Conservation (phyloP, 2,113 vertebrate species). For the Scalopus aquaticus region DNA sequence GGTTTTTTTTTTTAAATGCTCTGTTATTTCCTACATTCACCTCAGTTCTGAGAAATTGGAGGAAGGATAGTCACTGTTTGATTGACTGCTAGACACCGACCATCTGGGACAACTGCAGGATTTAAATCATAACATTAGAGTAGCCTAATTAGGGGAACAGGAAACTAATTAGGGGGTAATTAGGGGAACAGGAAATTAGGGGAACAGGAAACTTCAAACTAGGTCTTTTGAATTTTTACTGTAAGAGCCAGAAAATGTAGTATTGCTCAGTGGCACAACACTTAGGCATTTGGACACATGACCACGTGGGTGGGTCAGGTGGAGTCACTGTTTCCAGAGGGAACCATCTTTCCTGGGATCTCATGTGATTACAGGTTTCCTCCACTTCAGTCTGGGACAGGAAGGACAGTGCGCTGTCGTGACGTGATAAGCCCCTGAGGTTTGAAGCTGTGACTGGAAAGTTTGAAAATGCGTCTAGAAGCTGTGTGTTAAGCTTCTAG, state of each 20-base stretch:
- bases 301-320: neutral
- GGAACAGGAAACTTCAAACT: neutral
- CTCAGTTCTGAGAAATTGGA: neutral
- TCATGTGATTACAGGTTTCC: neutral
- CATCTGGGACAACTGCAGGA: neutral
- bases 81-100: neutral
- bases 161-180: no score
- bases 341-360: no score
- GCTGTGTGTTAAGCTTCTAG: neutral
- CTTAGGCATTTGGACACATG: neutral
- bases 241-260: neutral
- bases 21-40: neutral
- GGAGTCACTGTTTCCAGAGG: neutral
- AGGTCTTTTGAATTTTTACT: neutral
- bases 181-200: neutral
- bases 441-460: neutral
- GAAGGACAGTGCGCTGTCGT: neutral
- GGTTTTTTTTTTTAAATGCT: neutral
- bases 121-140: neutral
- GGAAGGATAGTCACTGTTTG: neutral
- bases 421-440: neutral
- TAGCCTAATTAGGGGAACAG: neutral
- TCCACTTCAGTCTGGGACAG: neutral
- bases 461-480: neutral
- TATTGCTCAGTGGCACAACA: neutral